Conservation (phyloP, 1,140 invertebrate genomes). For the Portunus trituberculatus region DNA sequence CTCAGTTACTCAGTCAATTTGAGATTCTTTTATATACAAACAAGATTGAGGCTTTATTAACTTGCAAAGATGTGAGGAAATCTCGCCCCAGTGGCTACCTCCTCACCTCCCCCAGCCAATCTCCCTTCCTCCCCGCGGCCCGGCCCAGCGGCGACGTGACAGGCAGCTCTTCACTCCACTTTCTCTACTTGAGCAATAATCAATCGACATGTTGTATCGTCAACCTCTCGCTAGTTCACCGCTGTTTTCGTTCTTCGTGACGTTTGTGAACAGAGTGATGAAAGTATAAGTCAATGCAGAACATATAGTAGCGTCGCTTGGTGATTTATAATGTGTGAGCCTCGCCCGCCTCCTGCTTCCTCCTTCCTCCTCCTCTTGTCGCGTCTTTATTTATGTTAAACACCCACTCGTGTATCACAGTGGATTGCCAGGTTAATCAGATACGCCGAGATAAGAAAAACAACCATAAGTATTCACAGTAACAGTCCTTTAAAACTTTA, state of each 20-base stretch:
- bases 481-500: too few relatives aligned
- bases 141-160: not conserved
- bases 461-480: too few relatives aligned
- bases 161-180: not conserved
- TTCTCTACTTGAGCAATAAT: slow-evolving; percentile 60
- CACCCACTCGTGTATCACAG: not conserved
- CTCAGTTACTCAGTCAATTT: not conserved
- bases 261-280: slow-evolving; percentile 12
- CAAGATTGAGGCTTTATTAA: not conserved
- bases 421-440: not conserved
- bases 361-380: not conserved
- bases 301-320: not conserved
- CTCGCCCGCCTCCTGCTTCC: not conserved
- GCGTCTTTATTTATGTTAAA: too few relatives aligned
- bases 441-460: too few relatives aligned
- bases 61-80: not conserved
- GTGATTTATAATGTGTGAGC: not conserved
- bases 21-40: too few relatives aligned
- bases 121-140: not conserved
- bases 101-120: not conserved
- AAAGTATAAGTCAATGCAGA: not conserved
- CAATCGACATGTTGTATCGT: slow-evolving; percentile 51
- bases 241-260: not conserved
- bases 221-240: not conserved
- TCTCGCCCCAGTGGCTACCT: not conserved